Evolutionary conservation across 2,888 invertebrate genomes (phyloP).

Genomic region (Rhogogaster chlorosoma): DNA sequence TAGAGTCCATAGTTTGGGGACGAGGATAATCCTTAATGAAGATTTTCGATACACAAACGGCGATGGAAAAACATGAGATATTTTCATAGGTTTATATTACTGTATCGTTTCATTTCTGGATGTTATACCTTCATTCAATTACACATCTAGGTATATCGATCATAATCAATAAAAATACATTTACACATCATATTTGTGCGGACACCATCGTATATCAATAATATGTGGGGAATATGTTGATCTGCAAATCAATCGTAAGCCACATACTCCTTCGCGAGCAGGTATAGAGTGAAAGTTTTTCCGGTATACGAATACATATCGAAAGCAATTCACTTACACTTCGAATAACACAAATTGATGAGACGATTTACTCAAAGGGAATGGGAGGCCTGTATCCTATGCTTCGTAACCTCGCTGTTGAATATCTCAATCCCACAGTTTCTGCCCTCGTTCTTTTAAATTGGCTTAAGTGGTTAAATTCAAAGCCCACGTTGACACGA

Average conservation of each 20-base stretch:
- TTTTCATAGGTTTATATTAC: not conserved
- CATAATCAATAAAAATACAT: not conserved
- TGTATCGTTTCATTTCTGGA: not conserved
- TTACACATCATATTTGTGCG: not conserved
- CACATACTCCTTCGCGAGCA: not conserved
- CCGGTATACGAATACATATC: not conserved
- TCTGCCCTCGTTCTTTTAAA: slow-evolving; percentile 21
- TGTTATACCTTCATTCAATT: not conserved
- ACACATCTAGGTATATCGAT: not conserved
- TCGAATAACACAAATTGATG: not conserved
- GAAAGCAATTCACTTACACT: not conserved
- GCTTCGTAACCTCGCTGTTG: not conserved
- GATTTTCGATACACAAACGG: not conserved
- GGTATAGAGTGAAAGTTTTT: not conserved
- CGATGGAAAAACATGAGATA: not conserved
- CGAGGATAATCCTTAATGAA: not conserved
- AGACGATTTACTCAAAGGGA: not conserved
- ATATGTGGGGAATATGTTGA: not conserved
- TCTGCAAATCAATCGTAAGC: not conserved
- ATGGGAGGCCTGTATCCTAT: not conserved
- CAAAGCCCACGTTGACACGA: slow-evolving; percentile 20
- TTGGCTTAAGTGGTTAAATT: slow-evolving; percentile 28
- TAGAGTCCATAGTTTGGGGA: slow-evolving; percentile 82
- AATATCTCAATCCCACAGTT: slow-evolving; percentile 4
- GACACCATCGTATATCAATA: not conserved